Evolutionary conservation across 92 coral and sea anemone species (phyloP).

Genomic region (Meandrina meandrites): DNA sequence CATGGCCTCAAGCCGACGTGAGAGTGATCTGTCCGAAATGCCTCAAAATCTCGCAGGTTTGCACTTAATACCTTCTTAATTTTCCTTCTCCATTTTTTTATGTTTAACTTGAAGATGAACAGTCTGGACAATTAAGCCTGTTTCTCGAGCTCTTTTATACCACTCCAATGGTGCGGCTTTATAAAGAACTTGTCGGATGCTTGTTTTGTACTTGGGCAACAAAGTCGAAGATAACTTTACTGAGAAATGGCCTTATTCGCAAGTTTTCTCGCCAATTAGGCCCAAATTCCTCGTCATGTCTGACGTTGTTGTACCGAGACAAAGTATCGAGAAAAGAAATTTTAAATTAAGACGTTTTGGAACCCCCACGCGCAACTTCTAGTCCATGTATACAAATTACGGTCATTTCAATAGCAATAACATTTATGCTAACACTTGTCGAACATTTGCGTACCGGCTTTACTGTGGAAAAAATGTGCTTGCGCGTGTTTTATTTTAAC

Average conservation of each 20-base stretch:
- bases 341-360: not conserved
- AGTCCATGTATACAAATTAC: not conserved
- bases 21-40: not conserved
- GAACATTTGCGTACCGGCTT: not conserved
- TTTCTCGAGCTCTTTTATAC: not conserved
- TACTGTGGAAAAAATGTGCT: not conserved
- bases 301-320: not conserved
- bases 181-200: not conserved
- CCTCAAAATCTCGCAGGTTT: conserved; percentile 16
- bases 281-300: not conserved
- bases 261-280: not conserved
- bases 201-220: not conserved
- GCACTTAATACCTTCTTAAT: not conserved
- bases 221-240: not conserved
- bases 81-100: not conserved
- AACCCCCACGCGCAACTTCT: not conserved
- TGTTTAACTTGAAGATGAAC: not conserved
- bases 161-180: not conserved
- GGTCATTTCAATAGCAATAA: not conserved
- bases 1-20: conserved; percentile 11
- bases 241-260: not conserved
- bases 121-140: not conserved
- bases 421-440: not conserved
- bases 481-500: not conserved
- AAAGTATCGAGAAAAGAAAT: not conserved